Percentiles rank a stretch among this genome's conserved stretches.
phyloP scores from a whole-genome alignment of 1,140 invertebrate species.

The Panagrolaimus sp. region DNA sequence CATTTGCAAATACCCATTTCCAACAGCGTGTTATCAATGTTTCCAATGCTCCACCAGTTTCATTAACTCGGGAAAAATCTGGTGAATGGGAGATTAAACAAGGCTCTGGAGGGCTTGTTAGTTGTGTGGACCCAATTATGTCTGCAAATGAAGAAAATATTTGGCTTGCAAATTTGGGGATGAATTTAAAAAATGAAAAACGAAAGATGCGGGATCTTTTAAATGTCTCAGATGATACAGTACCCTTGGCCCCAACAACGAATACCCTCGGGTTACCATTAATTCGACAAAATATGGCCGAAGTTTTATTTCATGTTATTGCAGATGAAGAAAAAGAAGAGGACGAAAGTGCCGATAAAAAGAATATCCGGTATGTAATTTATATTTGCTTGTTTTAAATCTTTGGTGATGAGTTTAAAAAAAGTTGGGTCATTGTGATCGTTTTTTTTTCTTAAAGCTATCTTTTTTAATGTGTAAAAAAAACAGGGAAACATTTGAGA shows the following conservation, averaged over 20 bases:
- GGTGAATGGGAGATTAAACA: constrained; percentile 60
- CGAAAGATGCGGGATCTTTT: constrained; percentile 38
- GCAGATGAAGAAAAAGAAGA: constrained; percentile 55
- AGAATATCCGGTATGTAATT: constrained; percentile 28
- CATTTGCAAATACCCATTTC: constrained; percentile 51
- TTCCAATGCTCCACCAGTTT: constrained; percentile 58
- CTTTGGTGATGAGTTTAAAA: no score
- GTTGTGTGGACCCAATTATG: constrained; percentile 59
- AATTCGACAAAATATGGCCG: constrained; percentile 55
- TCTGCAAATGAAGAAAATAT: constrained; percentile 55
- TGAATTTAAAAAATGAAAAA: constrained; percentile 52
- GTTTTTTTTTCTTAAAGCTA: no score
- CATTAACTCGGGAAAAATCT: constrained; percentile 51
- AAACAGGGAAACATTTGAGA: no score
- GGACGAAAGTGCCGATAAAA: constrained; percentile 29
- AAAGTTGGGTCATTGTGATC: no score
- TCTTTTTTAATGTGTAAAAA: no score
- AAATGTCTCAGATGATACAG: constrained; percentile 29
- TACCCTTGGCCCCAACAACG: constrained; percentile 49
- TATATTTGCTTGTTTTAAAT: no score
- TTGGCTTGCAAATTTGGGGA: constrained; percentile 59
- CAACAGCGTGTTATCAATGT: constrained; percentile 58
- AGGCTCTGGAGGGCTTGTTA: constrained; percentile 57
- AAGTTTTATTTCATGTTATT: constrained; percentile 59
- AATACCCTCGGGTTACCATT: constrained; percentile 56